These are phyloP conservation scores for Peromyscus aztecus DNA, from an alignment of 2,797 vertebrate species.

Conservation along the genomic window DNA sequence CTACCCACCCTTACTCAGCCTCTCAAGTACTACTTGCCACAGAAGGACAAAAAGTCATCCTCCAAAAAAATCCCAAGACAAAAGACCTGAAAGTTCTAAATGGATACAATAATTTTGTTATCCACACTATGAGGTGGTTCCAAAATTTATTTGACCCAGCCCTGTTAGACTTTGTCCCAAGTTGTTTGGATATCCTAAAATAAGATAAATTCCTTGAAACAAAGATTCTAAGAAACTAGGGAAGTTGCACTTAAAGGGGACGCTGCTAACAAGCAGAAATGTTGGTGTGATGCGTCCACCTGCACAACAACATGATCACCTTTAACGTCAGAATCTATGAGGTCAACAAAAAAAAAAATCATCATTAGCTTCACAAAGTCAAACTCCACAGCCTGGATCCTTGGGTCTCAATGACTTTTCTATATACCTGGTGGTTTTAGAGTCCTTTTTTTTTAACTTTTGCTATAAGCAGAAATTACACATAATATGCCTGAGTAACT, in stretches of 20 bases:
- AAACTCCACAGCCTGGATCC: neutral
- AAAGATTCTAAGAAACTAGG: neutral
- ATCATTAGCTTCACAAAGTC: neutral
- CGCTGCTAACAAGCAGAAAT: neutral
- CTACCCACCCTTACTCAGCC: neutral
- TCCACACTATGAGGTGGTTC: neutral
- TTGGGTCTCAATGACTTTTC: conserved; percentile 16
- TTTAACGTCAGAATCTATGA: neutral
- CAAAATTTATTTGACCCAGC: neutral
- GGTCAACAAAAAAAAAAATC: neutral
- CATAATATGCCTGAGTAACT: neutral
- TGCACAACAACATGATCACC: neutral
- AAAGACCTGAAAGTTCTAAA: neutral
- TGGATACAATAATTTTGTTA: neutral
- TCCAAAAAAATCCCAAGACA: neutral
- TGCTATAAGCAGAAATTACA: neutral
- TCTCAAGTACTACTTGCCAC: neutral
- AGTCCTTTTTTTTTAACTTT: conserved; percentile 39
- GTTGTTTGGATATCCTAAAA: conserved; percentile 7
- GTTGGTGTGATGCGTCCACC: neutral
- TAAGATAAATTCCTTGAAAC: conserved; percentile 25
- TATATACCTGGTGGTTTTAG: neutral
- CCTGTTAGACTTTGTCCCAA: neutral
- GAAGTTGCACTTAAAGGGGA: neutral
- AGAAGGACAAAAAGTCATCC: neutral